Conservation (phyloP, 2,888 invertebrate genomes). For the Noctua janthe region DNA sequence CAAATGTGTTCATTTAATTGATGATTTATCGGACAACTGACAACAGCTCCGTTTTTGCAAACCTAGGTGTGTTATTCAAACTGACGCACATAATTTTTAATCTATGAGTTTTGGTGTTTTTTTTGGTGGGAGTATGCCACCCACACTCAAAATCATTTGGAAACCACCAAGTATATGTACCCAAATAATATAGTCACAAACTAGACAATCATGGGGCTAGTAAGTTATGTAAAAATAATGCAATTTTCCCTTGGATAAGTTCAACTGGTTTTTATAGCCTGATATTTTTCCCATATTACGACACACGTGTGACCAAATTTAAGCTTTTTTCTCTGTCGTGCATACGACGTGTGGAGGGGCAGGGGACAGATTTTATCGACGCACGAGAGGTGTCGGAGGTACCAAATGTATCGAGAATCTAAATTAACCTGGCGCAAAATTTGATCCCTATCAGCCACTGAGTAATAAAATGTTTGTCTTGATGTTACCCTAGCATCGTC, state of each 20-base stretch:
- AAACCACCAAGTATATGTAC: background rate
- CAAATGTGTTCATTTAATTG: background rate
- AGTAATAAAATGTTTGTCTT: slow-evolving; percentile 68
- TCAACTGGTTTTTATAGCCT: slow-evolving; percentile 62
- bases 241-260: slow-evolving; percentile 60
- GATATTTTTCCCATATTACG: slow-evolving; percentile 67
- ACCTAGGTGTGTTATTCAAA: background rate
- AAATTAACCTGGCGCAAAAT: slow-evolving; percentile 73
- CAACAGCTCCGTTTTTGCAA: background rate
- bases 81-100: background rate
- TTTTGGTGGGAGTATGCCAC: background rate
- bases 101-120: background rate
- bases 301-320: slow-evolving; percentile 74
- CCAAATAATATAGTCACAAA: slow-evolving; percentile 31
- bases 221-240: slow-evolving; percentile 64
- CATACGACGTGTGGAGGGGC: slow-evolving; percentile 68
- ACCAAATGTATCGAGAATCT: slow-evolving; percentile 73
- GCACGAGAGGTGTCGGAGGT: slow-evolving; percentile 67
- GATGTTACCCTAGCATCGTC: slow-evolving; percentile 25
- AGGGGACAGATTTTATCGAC: slow-evolving; percentile 75
- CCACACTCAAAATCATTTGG: background rate
- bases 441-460: slow-evolving; percentile 72
- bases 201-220: slow-evolving; percentile 14
- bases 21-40: background rate
- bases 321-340: slow-evolving; percentile 69